Percentiles rank a stretch among this genome's conserved stretches.
Conservation (phyloP, 2,888 invertebrate genomes). For the Panorpa germanica region DNA sequence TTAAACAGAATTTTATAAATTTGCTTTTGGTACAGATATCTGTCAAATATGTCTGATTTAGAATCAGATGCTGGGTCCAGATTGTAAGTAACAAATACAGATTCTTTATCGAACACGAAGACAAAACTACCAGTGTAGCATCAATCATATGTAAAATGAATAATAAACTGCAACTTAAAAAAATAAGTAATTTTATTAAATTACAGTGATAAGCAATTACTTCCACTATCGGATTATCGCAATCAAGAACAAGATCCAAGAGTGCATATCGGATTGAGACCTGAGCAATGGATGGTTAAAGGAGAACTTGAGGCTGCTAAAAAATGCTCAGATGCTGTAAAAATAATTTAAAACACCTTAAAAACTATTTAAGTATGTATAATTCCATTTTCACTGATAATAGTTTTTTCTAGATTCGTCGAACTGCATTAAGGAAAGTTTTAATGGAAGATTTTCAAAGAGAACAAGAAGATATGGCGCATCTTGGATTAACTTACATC, state of each 20-base stretch:
- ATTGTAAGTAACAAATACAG: neutral
- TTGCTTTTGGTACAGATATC: too few relatives aligned
- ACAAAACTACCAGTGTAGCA: too few relatives aligned
- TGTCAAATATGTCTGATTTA: too few relatives aligned
- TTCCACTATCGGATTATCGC: neutral
- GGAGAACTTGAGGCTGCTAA: conserved; percentile 3
- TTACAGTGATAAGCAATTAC: conserved; percentile 6
- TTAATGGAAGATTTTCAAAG: neutral
- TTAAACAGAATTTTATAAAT: too few relatives aligned
- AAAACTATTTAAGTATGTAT: neutral
- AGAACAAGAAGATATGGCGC: neutral
- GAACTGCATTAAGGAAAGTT: neutral
- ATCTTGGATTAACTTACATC: neutral
- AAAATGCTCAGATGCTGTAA: conserved; percentile 2
- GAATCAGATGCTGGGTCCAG: conserved; percentile 6
- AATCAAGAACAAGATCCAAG: conserved; percentile 4
- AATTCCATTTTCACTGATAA: neutral
- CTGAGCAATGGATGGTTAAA: conserved; percentile 3
- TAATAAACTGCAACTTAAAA: too few relatives aligned
- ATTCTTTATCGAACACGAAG: neutral
- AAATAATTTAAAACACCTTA: neutral
- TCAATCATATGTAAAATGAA: too few relatives aligned
- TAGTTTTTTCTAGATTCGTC: conserved; percentile 5
- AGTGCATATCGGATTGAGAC: conserved; percentile 2
- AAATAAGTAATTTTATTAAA: neutral